Evolutionary conservation across 2,888 invertebrate species (phyloP), one percentile per base, ranked within the genome.

Genomic region (Brachynemurus nebulosus): DNA sequence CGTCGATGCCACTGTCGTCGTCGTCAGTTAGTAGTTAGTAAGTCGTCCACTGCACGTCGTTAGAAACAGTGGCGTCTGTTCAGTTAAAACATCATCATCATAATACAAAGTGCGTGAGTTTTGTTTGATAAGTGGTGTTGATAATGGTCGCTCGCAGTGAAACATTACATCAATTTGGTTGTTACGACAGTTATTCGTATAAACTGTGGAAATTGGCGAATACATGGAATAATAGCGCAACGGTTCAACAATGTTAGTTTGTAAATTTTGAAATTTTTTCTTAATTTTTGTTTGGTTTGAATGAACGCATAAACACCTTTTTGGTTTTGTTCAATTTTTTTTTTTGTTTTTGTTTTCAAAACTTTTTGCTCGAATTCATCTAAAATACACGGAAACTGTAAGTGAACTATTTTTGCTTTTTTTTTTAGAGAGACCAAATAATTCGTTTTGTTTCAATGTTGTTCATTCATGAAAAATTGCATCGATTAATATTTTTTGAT

Each of bases 131-230:
- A n/a, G n/a, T n/a, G n/a, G n/a, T n/a, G n/a, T n/a, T n/a, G n/a
- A n/a, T n/a, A 30, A 37, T 37, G 37, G 37, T 37, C 37, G 37
- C 37, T 20, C 37, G 37, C 12, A 37, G 37, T 20, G 37, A 37
- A 37, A 37, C 37, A n/a, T 19, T 37, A 18, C 37, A 37, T 19
- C 37, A 37, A 20, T 37, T 37, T 12, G 20, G 20, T 37, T 37
- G 37, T 20, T 37, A 37, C 18, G 37, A 37, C 37, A 37, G 37
- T 37, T 80, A 79, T 70, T 78, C 78, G 65, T 79, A 79, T 69
- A 74, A 78, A 66, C 74, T 80, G 66, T 79, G 79, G 79, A 78
- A 78, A 71, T 70, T 80, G 67, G 80, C 80, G 69, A 78, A 79
- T 70, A 78, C 78, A 60, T 79, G 78, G 78, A 77, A 76, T 70